Base-by-base conservation (phyloP, 2,113 vertebrate species). In the Bucco capensis region DNA sequence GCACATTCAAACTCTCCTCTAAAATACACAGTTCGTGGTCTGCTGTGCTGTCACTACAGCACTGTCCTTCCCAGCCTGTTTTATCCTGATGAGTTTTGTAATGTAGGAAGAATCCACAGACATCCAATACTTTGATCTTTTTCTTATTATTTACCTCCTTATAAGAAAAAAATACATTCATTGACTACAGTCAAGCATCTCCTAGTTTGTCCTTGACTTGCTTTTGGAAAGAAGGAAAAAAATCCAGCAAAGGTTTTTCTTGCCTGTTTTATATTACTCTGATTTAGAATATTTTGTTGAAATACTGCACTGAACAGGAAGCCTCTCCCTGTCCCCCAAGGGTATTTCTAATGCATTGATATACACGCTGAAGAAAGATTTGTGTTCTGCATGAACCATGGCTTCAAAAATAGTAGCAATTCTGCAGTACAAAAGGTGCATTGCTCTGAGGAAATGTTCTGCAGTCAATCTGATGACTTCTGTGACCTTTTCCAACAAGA, bases 301-400 rank as follows among this genome's bases (percentile, higher is more conserved):
- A 90, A 90, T 53, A 33, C 37, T 66, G 25, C 58, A 66, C 27
- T 83, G 64, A 64, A 83, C 50, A 88, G 56, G 22, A 92, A 89
- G 56, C 38, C 24, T 80, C 35, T 77, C 51, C 19, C 42, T 70
- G n/a, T 50, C 22, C 56, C 74, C 51, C 30, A 56, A 54, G 75
- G 56, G 67, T 58, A 74, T 86, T 91, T 79, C 42, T 71, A 80
- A 80, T 89, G 42, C 79, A 86, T 6, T 91, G 90, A 83, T 88
- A 88, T 38, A 86, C 54, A 80, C 33, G 60, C 56, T 86, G 89
- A 91, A 93, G 89, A 87, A 93, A 92, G 79, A 89, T 89, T 83
- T 70, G 46, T 81, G 72, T 80, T 91, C 79, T 1, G 0, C 61
- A 25, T 33, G 71, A 76, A 83, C 56, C 49, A 38, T 0, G 0